A percentile compares a stretch with the other conserved stretches of the same genome.
phyloP scores from a whole-genome alignment of 1,140 invertebrate species.

The Drosophila grimshawi region DNA sequence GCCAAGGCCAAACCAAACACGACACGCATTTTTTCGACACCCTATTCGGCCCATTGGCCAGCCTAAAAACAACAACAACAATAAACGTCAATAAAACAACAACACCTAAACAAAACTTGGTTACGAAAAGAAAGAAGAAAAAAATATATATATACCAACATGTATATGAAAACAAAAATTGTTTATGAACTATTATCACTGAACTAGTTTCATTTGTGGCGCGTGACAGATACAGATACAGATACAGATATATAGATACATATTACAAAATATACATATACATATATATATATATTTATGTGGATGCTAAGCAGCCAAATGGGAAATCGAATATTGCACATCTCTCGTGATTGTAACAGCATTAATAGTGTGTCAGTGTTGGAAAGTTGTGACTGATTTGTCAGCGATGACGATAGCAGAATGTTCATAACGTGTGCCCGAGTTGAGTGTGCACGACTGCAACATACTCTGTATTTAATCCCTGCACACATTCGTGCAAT shows the following conservation, averaged over 20 bases:
- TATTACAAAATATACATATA: constrained; percentile 37
- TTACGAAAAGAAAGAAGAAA: constrained; percentile 46
- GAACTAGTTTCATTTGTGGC: constrained; percentile 68
- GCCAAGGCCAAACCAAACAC: constrained; percentile 65
- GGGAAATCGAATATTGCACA: constrained; percentile 3
- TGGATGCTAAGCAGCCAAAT: constrained; percentile 15
- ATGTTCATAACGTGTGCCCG: neutral
- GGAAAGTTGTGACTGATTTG: constrained; percentile 18
- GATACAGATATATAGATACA: constrained; percentile 15
- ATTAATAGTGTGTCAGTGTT: constrained; percentile 12
- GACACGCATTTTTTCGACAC: constrained; percentile 56
- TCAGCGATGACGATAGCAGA: constrained; percentile 10
- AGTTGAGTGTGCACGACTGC: too few relatives aligned
- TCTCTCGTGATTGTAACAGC: neutral
- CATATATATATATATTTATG: neutral
- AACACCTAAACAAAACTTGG: constrained; percentile 37
- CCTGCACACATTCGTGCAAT: too few relatives aligned
- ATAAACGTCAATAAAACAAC: neutral
- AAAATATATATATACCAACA: constrained; percentile 35
- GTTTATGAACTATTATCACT: constrained; percentile 69
- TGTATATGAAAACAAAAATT: constrained; percentile 42
- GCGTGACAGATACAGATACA: constrained; percentile 57
- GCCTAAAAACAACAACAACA: constrained; percentile 21
- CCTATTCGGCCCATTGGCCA: constrained; percentile 48
- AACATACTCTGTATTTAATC: too few relatives aligned